Percentiles rank a stretch among this genome's conserved stretches.
phyloP scores from a whole-genome alignment of 2,113 vertebrate species.

The Austrofundulus limnaeus region DNA sequence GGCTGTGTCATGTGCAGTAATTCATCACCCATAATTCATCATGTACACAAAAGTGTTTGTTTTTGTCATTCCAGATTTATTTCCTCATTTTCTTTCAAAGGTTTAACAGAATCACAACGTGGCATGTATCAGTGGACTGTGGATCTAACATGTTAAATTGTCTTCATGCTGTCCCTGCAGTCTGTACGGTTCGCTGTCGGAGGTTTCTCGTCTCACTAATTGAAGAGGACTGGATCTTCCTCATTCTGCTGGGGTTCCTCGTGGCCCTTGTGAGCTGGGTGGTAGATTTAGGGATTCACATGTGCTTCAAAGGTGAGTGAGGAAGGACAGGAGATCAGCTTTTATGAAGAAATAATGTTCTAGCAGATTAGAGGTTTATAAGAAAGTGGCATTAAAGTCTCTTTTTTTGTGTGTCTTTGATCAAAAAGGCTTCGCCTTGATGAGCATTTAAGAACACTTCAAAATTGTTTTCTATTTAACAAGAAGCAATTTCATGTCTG shows the following conservation, averaged over 20 bases:
- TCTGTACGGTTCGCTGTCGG: conserved; percentile 91
- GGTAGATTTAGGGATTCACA: conserved; percentile 95
- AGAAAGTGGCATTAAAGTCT: not conserved
- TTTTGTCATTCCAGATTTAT: too few species aligned
- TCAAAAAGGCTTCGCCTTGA: not conserved
- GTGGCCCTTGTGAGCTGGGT: conserved; percentile 98
- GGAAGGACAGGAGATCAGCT: not conserved
- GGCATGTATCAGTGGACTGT: not conserved
- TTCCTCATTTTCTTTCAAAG: conserved; percentile 3
- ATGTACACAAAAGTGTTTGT: too few species aligned
- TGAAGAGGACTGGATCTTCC: conserved; percentile 99
- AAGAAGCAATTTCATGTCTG: not conserved
- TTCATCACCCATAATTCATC: not conserved
- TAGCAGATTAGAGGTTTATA: too few species aligned
- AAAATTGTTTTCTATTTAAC: not conserved
- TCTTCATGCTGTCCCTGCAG: conserved; percentile 66
- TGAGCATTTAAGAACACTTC: conserved; percentile 2
- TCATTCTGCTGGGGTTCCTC: conserved; percentile 93
- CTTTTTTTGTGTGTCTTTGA: not conserved
- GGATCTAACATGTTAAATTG: conserved; percentile 13
- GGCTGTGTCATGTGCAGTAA: not conserved
- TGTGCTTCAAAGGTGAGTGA: conserved; percentile 92
- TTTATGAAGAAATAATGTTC: not conserved
- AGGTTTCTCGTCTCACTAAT: conserved; percentile 94
- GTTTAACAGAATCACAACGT: conserved; percentile 16